Base-by-base conservation (phyloP, 2,888 invertebrate species). In the Litoditis marina region DNA sequence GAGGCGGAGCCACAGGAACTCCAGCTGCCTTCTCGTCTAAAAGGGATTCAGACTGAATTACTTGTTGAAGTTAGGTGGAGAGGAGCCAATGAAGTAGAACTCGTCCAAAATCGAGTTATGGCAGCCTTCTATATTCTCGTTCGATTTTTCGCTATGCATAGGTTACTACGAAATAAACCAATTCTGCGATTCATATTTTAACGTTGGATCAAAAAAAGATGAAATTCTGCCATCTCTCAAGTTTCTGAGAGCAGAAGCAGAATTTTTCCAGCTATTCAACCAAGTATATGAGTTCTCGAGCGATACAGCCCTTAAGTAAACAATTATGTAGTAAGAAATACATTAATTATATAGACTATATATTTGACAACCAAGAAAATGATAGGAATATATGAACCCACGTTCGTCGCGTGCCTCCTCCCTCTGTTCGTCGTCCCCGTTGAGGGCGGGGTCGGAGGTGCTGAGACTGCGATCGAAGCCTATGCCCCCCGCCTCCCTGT, bases 401-500 rank as follows among this genome's bases (percentile, higher is more conserved):
- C n/a, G n/a, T n/a, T n/a, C n/a, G n/a, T n/a, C n/a, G n/a, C n/a
- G n/a, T n/a, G n/a, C n/a, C n/a, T n/a, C n/a, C n/a, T n/a, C n/a
- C n/a, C n/a, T n/a, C n/a, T n/a, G 27, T 46, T 46, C 61, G 7
- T 16, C 47, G 7, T 61, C 54, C 5, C 39, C 55, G n/a, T 61
- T 54, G n/a, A 61, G 25, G 8, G 54, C 31, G 8, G 61, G 55
- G 19, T 61, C 61, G 22, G 61, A 61, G 25, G 36, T 61, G 28
- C 61, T 61, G 13, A 61, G 25, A 49, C 55, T 61, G 39, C 61
- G 46, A 19, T 55, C 54, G n/a, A n/a, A n/a, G n/a, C n/a, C n/a
- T n/a, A n/a, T n/a, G n/a, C n/a, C n/a, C n/a, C n/a, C n/a, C n/a
- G n/a, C n/a, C n/a, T n/a, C n/a, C n/a, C n/a, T n/a, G 39, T 39